These are phyloP conservation scores for Dreissena rostriformis DNA, from an alignment of 1,140 invertebrate genomes.

Conservation along the genomic window DNA sequence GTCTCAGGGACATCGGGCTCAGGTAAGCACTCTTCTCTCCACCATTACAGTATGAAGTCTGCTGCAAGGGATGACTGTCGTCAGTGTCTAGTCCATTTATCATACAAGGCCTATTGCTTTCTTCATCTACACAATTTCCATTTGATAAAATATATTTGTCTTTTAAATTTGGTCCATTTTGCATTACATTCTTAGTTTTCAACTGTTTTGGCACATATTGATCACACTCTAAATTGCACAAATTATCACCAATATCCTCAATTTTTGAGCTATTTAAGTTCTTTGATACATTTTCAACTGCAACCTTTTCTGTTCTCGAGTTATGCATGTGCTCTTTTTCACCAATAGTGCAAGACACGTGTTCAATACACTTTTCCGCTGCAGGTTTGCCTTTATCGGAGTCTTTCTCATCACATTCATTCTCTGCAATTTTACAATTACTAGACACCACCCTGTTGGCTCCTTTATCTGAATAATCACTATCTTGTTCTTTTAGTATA, in stretches of 20 bases:
- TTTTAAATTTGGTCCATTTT: not conserved
- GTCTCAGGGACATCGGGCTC: too few species aligned
- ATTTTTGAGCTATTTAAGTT: not conserved
- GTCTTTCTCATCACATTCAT: slow-evolving; percentile 11
- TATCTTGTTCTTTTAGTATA: slow-evolving; percentile 58
- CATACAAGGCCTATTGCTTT: not conserved
- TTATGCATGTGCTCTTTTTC: not conserved
- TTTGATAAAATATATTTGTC: not conserved
- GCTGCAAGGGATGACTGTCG: too few species aligned
- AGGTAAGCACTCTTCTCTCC: too few species aligned
- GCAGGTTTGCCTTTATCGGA: not conserved
- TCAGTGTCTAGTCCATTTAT: too few species aligned
- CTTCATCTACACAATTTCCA: slow-evolving; percentile 1
- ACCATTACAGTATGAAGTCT: too few species aligned
- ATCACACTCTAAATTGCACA: not conserved
- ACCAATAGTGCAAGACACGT: not conserved
- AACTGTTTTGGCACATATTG: not conserved
- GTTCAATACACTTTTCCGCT: too few species aligned
- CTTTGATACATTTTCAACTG: not conserved
- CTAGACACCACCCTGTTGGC: slow-evolving; percentile 60
- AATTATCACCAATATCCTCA: not conserved
- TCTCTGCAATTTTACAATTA: slow-evolving; percentile 33
- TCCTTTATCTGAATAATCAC: slow-evolving; percentile 66
- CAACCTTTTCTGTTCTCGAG: not conserved
- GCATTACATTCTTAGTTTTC: slow-evolving; percentile 2